These are phyloP conservation scores for Liopterus haemorrhoidalis DNA, from an alignment of 2,888 invertebrate species.

Conservation along the genomic window DNA sequence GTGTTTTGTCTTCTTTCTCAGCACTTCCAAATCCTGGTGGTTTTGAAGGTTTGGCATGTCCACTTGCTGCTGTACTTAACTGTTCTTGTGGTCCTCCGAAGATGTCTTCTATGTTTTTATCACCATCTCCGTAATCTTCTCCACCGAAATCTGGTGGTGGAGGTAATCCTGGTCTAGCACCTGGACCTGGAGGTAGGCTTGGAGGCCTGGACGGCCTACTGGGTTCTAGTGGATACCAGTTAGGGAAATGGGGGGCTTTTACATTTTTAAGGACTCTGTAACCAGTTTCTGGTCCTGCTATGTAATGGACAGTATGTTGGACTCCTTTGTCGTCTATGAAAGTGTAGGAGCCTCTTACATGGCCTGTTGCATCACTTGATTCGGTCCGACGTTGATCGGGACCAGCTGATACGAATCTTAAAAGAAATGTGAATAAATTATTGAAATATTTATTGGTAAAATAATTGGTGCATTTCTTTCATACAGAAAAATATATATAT, in stretches of 20 bases:
- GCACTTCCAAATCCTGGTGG: too few relatives aligned
- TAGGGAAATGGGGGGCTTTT: slow-evolving; percentile 60
- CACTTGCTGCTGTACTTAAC: slow-evolving; percentile 52
- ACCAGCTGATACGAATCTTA: slow-evolving; percentile 66
- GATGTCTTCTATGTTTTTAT: slow-evolving; percentile 29
- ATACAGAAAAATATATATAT: neutral
- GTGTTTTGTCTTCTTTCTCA: slow-evolving; percentile 6
- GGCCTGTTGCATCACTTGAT: slow-evolving; percentile 63
- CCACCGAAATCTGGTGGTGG: slow-evolving; percentile 29
- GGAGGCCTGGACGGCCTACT: slow-evolving; percentile 46
- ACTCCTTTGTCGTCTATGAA: slow-evolving; percentile 73
- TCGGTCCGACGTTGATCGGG: slow-evolving; percentile 72
- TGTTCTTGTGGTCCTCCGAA: slow-evolving; percentile 47
- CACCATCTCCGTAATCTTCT: slow-evolving; percentile 23
- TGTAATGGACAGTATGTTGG: slow-evolving; percentile 70
- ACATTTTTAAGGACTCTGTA: slow-evolving; percentile 67
- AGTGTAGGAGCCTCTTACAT: slow-evolving; percentile 70
- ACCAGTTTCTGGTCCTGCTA: slow-evolving; percentile 72
- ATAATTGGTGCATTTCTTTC: neutral
- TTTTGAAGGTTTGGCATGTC: slow-evolving; percentile 48
- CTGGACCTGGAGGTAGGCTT: slow-evolving; percentile 35
- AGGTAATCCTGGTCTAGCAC: slow-evolving; percentile 30
- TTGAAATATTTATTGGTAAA: too few relatives aligned
- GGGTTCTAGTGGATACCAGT: slow-evolving; percentile 51
- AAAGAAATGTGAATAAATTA: too few relatives aligned